These are phyloP conservation scores for Pachycephus smyrnensis DNA, from an alignment of 2,888 invertebrate genomes.

Conservation along the genomic window DNA sequence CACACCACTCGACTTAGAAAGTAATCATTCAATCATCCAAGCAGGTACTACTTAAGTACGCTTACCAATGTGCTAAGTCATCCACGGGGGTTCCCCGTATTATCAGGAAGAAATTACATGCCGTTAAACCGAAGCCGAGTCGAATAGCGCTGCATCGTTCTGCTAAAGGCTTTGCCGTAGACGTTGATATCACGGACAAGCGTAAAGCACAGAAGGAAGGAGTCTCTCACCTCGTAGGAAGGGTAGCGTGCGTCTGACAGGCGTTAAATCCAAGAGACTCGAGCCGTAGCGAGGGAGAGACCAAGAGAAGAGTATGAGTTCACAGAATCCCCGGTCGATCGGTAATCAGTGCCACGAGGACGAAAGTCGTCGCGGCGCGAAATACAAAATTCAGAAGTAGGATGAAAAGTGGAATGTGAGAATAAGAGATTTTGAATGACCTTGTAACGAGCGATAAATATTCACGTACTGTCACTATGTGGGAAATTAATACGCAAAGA, in stretches of 20 bases:
- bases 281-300: neutral
- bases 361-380: neutral
- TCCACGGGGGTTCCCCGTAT: neutral
- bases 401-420: neutral
- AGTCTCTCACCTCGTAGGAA: neutral
- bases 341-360: conserved; percentile 3
- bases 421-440: neutral
- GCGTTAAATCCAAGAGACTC: neutral
- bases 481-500: neutral
- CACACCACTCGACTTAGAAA: neutral
- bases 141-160: neutral
- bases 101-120: neutral
- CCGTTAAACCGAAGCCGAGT: neutral
- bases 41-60: neutral
- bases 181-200: neutral
- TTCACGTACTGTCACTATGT: neutral
- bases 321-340: neutral
- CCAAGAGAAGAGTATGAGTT: neutral
- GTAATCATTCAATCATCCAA: neutral
- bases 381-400: neutral
- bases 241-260: neutral
- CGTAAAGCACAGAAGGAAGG: neutral
- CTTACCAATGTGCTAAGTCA: neutral
- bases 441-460: neutral
- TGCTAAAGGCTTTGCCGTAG: neutral